phyloP scores from a whole-genome alignment of 64 coral and sea anemone species.

The Catalaphyllia jardinei region DNA sequence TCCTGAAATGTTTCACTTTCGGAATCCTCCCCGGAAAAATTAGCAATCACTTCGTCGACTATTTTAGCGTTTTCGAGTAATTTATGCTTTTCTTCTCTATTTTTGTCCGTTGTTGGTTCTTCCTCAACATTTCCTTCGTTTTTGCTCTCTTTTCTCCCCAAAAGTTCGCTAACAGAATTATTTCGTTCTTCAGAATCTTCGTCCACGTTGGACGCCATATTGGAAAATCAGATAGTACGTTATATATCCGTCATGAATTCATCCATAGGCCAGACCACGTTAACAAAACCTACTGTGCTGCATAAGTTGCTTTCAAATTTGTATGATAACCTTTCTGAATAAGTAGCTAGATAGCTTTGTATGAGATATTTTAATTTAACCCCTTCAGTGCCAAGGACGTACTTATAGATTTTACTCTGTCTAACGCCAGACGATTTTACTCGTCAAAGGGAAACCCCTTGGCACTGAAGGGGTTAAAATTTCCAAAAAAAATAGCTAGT shows the following conservation, averaged over 20 bases:
- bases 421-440: no score
- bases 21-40: constrained; percentile 45
- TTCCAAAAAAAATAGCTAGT: no score
- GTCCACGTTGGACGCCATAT: constrained; percentile 79
- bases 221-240: constrained; percentile 10
- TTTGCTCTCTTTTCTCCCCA: background rate
- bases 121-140: background rate
- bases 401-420: no score
- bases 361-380: no score
- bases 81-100: constrained; percentile 24
- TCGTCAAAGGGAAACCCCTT: no score
- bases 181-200: constrained; percentile 17
- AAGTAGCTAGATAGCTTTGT: no score
- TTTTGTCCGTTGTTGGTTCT: background rate
- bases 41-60: constrained; percentile 32
- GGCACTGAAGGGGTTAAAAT: no score
- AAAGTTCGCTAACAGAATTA: constrained; percentile 12
- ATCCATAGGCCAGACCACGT: no score
- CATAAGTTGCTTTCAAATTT: no score
- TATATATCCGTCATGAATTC: background rate
- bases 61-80: constrained; percentile 12
- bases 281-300: no score
- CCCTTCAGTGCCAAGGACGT: no score
- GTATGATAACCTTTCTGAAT: no score
- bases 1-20: constrained; percentile 70